phyloP scores from a whole-genome alignment of 2,113 vertebrate genomes.

The Entosphenus tridentatus region DNA sequence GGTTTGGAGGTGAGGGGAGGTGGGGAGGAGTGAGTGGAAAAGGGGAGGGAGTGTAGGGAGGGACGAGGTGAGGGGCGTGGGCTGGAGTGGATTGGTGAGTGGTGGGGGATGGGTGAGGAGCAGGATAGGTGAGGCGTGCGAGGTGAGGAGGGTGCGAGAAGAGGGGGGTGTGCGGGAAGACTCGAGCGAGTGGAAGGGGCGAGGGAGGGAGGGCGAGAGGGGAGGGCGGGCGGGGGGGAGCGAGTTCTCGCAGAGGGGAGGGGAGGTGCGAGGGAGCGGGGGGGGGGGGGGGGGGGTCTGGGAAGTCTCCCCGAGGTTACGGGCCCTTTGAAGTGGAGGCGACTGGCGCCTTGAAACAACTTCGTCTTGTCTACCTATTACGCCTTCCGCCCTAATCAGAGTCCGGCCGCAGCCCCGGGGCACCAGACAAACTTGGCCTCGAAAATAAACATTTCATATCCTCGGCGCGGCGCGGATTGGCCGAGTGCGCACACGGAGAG shows the following conservation, averaged over 20 bases:
- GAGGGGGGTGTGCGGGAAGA: neutral
- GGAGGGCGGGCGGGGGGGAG: neutral
- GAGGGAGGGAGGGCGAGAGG: neutral
- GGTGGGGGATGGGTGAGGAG: neutral
- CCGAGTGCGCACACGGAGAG: too few species aligned
- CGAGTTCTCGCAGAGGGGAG: neutral
- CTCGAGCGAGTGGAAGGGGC: neutral
- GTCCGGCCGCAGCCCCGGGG: too few species aligned
- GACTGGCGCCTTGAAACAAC: slow-evolving; percentile 6
- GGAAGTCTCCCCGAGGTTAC: slow-evolving; percentile 5
- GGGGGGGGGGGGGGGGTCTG: neutral
- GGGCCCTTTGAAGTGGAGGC: slow-evolving; percentile 5
- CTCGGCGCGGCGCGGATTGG: too few species aligned
- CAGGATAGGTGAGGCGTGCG: neutral
- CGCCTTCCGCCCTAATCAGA: slow-evolving; percentile 3
- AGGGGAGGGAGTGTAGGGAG: neutral
- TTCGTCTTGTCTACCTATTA: slow-evolving; percentile 5
- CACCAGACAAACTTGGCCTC: too few species aligned
- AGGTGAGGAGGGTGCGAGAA: neutral
- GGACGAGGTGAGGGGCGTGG: neutral
- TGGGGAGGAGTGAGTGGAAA: neutral
- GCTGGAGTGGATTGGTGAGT: neutral
- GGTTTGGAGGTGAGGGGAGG: neutral
- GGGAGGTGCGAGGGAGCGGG: slow-evolving; percentile 1
- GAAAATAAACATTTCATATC: too few species aligned